These are phyloP conservation scores for Phyllotreta striolata DNA, from an alignment of 2,888 invertebrate species.

Conservation along the genomic window DNA sequence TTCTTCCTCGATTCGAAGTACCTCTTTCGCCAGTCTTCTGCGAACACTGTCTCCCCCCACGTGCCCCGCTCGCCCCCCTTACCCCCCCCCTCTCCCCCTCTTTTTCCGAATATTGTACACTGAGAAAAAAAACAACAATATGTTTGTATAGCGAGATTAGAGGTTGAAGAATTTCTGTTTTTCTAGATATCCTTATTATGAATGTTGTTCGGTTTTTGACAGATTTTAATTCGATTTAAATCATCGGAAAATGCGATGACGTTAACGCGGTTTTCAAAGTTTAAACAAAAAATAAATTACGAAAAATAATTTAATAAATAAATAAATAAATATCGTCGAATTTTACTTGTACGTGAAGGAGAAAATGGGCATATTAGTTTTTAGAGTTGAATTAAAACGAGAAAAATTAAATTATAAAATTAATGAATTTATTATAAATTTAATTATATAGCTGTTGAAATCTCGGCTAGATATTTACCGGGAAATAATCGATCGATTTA, in stretches of 20 bases:
- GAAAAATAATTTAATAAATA: slow-evolving; percentile 8
- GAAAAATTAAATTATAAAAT: too few relatives aligned
- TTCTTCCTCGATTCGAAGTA: slow-evolving; percentile 33
- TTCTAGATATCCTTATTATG: slow-evolving; percentile 33
- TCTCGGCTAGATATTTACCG: slow-evolving; percentile 53
- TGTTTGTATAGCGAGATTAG: slow-evolving; percentile 20
- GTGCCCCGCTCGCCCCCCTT: too few relatives aligned
- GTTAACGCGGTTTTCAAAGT: slow-evolving; percentile 42
- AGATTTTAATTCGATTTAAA: slow-evolving; percentile 42
- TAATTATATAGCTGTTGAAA: slow-evolving; percentile 52
- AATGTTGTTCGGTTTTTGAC: slow-evolving; percentile 37
- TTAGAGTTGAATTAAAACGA: too few relatives aligned
- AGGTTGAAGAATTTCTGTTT: slow-evolving; percentile 21
- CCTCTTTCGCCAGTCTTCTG: slow-evolving; percentile 37
- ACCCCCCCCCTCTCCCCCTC: too few relatives aligned
- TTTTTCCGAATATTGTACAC: not conserved
- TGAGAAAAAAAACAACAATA: slow-evolving; percentile 11
- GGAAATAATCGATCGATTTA: slow-evolving; percentile 54
- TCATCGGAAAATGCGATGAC: slow-evolving; percentile 34
- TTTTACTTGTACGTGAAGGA: slow-evolving; percentile 36
- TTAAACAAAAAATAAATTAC: slow-evolving; percentile 37
- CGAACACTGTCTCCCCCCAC: not conserved
- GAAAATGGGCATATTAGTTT: slow-evolving; percentile 32
- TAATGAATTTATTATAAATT: slow-evolving; percentile 13
- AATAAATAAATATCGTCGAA: slow-evolving; percentile 32